phyloP scores from a whole-genome alignment of 2,888 invertebrate genomes.

The Sphinx pinastri region DNA sequence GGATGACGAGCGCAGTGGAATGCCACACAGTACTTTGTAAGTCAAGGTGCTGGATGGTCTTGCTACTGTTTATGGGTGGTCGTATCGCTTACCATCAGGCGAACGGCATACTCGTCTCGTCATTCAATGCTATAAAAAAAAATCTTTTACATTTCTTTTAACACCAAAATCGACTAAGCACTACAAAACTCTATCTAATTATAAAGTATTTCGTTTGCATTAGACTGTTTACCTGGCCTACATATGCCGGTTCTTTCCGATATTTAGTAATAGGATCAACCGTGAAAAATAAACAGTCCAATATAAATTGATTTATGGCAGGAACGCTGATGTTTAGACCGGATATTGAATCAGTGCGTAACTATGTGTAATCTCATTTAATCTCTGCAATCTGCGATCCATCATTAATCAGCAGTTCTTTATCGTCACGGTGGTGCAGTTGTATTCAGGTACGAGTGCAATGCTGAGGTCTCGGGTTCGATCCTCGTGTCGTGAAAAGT shows the following conservation, averaged over 20 bases:
- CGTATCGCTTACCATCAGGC: too few relatives aligned
- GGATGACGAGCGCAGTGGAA: too few relatives aligned
- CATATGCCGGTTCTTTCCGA: neutral
- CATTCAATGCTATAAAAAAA: too few relatives aligned
- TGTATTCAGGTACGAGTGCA: too few relatives aligned
- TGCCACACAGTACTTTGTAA: too few relatives aligned
- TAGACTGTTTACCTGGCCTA: conserved; percentile 12
- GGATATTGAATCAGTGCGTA: neutral
- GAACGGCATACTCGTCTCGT: too few relatives aligned
- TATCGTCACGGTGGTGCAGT: too few relatives aligned
- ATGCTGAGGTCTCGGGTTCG: too few relatives aligned
- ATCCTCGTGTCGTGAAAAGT: too few relatives aligned
- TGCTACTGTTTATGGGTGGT: too few relatives aligned
- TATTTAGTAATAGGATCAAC: neutral
- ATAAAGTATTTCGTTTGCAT: neutral
- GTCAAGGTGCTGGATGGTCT: too few relatives aligned
- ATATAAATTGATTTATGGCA: neutral
- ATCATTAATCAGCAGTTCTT: neutral
- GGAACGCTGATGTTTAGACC: neutral
- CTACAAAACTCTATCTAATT: neutral
- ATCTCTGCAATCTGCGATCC: neutral
- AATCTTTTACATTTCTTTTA: neutral
- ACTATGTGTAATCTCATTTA: neutral
- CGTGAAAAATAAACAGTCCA: neutral
- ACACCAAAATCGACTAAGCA: neutral